Conservation (phyloP, 2,113 vertebrate genomes). For the Pseudopipra pipra region DNA sequence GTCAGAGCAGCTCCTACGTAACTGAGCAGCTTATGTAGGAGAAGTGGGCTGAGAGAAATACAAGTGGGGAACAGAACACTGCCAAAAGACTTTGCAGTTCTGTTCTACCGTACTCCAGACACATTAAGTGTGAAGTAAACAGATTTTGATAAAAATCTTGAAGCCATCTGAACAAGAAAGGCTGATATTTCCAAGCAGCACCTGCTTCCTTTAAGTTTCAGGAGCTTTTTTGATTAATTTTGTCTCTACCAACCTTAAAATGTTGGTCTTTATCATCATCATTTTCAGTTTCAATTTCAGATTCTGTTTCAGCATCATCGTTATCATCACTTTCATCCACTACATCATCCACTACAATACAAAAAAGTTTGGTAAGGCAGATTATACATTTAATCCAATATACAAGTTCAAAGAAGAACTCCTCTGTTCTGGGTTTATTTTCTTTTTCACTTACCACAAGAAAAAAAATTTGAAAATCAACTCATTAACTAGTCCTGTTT, state of each 20-base stretch:
- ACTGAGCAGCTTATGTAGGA: neutral
- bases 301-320: conserved; percentile 87
- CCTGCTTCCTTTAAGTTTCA: neutral
- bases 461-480: neutral
- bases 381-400: conserved; percentile 40
- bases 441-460: neutral
- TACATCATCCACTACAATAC: conserved; percentile 91
- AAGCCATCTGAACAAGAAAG: neutral
- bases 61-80: neutral
- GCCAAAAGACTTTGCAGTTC: neutral
- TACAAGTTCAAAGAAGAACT: neutral
- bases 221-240: neutral
- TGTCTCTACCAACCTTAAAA: conserved; percentile 74
- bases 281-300: conserved; percentile 87
- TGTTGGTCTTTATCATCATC: conserved; percentile 87
- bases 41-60: neutral
- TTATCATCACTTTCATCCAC: conserved; percentile 97
- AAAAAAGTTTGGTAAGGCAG: conserved; percentile 60
- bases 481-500: neutral
- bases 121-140: neutral
- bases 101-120: neutral
- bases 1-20: neutral
- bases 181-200: neutral
- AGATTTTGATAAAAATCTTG: neutral
- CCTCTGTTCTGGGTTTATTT: neutral